A percentile compares a stretch with the other conserved stretches of the same genome.
These are phyloP conservation scores for Macaca nemestrina DNA, from an alignment of 2,113 vertebrate genomes.

Conservation along the genomic window DNA sequence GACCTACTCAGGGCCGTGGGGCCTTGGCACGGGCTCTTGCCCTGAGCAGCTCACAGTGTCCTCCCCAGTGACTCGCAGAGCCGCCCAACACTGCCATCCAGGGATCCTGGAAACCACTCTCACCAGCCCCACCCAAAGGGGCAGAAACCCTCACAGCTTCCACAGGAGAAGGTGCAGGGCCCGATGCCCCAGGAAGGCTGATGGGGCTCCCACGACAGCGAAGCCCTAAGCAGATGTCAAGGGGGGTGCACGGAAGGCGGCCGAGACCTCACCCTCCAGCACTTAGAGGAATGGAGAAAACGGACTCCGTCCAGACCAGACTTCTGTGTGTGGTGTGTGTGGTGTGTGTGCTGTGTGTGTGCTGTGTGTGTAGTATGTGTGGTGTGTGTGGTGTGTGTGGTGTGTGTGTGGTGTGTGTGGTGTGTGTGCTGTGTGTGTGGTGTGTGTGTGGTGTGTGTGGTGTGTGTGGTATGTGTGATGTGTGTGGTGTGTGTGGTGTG, in stretches of 20 bases:
- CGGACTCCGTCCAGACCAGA: not conserved
- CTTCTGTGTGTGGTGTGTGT: too few relatives aligned
- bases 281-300: not conserved
- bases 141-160: not conserved
- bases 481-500: too few relatives aligned
- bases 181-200: not conserved
- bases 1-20: not conserved
- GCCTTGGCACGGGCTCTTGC: not conserved
- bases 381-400: too few relatives aligned
- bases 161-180: not conserved
- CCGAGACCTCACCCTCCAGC: too few relatives aligned
- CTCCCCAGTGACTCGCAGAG: not conserved
- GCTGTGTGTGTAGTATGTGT: too few relatives aligned
- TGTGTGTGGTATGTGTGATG: too few relatives aligned
- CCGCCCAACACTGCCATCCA: too few relatives aligned
- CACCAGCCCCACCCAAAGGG: too few relatives aligned
- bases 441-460: too few relatives aligned
- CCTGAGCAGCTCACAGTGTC: not conserved
- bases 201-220: not conserved
- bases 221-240: not conserved
- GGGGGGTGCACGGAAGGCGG: not conserved
- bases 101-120: not conserved
- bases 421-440: too few relatives aligned
- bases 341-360: too few relatives aligned
- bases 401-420: too few relatives aligned